A percentile compares a stretch with the other conserved stretches of the same genome.
phyloP scores from a whole-genome alignment of 2,113 vertebrate genomes.

The Hippocampus guttulatus region DNA sequence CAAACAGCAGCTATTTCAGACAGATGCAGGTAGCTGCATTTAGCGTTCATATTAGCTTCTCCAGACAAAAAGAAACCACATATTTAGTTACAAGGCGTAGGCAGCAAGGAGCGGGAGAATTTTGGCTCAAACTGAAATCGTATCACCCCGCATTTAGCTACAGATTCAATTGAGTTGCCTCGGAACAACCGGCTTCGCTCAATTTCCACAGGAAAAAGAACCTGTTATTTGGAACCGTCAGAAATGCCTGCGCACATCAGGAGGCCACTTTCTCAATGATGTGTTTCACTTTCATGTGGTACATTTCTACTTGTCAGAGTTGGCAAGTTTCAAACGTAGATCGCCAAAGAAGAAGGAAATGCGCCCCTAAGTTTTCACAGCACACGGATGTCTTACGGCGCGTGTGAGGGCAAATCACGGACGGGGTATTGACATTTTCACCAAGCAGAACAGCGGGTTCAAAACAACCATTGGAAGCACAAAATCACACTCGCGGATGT shows the following conservation, averaged over 20 bases:
- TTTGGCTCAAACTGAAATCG: not conserved
- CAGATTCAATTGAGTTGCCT: slow-evolving; percentile 6
- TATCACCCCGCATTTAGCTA: not conserved
- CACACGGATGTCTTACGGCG: not conserved
- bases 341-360: not conserved
- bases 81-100: slow-evolving; percentile 2
- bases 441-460: not conserved
- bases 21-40: slow-evolving; percentile 15
- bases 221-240: not conserved
- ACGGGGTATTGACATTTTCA: not conserved
- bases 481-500: not conserved
- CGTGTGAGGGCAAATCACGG: not conserved
- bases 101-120: slow-evolving; percentile 1
- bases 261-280: slow-evolving; percentile 1
- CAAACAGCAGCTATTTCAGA: slow-evolving; percentile 3
- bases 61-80: not conserved
- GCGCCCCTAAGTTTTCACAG: not conserved
- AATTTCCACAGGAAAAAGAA: slow-evolving; percentile 8
- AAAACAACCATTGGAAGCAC: not conserved
- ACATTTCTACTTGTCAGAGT: slow-evolving; percentile 9
- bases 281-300: slow-evolving; percentile 4
- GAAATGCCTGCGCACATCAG: not conserved
- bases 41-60: not conserved
- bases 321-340: slow-evolving; percentile 5
- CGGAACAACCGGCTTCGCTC: not conserved